Conservation (phyloP, 30 jellyfish, hydroid and myxozoan species). For the Rhopilema esculentum region DNA sequence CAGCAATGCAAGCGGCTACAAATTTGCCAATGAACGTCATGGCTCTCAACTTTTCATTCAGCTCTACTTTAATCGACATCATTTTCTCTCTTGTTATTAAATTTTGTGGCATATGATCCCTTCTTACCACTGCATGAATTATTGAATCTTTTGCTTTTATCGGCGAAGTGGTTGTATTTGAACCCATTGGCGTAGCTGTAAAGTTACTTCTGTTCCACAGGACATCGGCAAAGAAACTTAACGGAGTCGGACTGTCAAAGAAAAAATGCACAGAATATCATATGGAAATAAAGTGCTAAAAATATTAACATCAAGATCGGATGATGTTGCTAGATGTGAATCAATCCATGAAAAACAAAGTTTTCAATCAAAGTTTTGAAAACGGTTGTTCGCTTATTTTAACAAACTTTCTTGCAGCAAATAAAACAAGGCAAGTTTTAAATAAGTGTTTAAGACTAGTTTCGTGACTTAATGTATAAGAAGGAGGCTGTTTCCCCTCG, state of each 20-base stretch:
- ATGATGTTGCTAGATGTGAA: no score
- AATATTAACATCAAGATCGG: no score
- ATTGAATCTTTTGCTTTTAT: not conserved
- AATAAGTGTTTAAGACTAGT: no score
- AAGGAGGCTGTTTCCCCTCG: no score
- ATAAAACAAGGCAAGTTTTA: no score
- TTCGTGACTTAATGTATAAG: no score
- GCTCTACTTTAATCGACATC: constrained; percentile 16
- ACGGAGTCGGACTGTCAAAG: constrained; percentile 27
- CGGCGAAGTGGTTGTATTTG: not conserved
- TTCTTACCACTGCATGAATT: not conserved
- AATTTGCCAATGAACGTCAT: constrained; percentile 71
- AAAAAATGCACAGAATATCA: not conserved
- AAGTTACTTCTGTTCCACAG: not conserved
- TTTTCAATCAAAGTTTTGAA: no score
- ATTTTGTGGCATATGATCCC: not conserved
- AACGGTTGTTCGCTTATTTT: no score
- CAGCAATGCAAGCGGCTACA: constrained; percentile 74
- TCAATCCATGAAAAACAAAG: no score
- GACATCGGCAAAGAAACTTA: constrained; percentile 52
- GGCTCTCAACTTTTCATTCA: constrained; percentile 25
- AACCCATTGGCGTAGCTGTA: not conserved
- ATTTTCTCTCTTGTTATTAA: not conserved
- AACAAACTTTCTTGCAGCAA: no score
- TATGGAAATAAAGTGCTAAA: no score